These are phyloP conservation scores for Marmota monax DNA, from an alignment of 2,113 vertebrate genomes.

Conservation along the genomic window DNA sequence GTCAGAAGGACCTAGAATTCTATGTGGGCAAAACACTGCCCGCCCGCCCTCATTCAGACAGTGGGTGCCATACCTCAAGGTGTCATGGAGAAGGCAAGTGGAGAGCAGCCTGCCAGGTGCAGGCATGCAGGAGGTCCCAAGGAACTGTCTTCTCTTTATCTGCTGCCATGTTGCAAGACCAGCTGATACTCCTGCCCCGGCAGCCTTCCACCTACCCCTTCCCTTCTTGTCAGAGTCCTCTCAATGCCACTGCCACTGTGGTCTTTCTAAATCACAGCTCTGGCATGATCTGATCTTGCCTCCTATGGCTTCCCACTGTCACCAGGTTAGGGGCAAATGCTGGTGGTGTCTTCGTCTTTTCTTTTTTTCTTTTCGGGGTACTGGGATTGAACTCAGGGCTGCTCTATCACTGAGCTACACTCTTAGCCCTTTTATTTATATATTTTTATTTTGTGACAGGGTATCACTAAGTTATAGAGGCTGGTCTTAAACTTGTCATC, in stretches of 20 bases:
- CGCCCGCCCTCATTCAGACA: background rate
- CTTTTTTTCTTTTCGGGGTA: too few species aligned
- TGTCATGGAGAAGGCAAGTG: background rate
- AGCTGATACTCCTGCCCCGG: background rate
- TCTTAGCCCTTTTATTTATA: too few species aligned
- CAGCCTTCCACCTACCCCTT: background rate
- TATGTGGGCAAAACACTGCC: background rate
- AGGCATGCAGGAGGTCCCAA: background rate
- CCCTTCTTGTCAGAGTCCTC: background rate
- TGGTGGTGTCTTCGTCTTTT: too few species aligned
- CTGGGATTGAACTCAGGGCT: too few species aligned
- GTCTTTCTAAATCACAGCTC: background rate
- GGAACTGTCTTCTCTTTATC: background rate
- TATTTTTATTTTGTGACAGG: too few species aligned
- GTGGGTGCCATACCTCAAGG: background rate
- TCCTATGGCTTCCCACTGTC: background rate
- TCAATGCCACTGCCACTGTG: fast-evolving
- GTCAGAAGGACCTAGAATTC: background rate
- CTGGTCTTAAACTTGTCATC: too few species aligned
- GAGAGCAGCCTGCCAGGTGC: background rate
- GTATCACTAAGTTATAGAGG: too few species aligned
- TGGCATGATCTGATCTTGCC: background rate
- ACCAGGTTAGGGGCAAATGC: background rate
- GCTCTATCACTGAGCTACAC: too few species aligned
- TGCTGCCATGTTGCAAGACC: background rate